Base-by-base conservation (phyloP, 2,888 invertebrate genomes). In the Prostheceraeus crozeri region DNA sequence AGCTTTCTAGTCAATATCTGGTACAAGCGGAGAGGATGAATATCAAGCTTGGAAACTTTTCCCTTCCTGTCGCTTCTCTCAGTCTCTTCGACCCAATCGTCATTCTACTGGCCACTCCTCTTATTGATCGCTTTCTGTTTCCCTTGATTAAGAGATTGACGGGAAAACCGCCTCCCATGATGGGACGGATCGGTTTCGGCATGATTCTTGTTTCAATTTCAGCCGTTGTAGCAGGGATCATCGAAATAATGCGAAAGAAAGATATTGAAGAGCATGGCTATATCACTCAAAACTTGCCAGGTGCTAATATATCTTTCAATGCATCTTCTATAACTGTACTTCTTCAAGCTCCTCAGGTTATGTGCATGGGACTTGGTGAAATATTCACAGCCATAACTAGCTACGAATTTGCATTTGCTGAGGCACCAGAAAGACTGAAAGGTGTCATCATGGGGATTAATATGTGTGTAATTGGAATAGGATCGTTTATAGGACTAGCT, bases 161-260 rank as follows among this genome's bases (percentile, higher is more conserved):
- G 11, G 63, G 60, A 14, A 67, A 65, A 16, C 6, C 30, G 6
- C 69, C 71, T 16, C 66, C 69, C 2, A 68, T 68, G 53, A 63
- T 73, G 10, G 70, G 71, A 56, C 66, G 71, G 63, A 72, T 73
- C 27, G 73, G 73, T 54, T 4, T n/a, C n/a, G n/a, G n/a, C n/a
- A n/a, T n/a, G n/a, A n/a, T n/a, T n/a, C n/a, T n/a, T n/a, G n/a
- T 65, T 71, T 36, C 71, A 71, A 11, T 62, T 2, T 67, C 70
- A 11, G 67, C 71, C 57, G 57, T 68, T 10, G 69, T 67, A 16
- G 69, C 70, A 11, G 72, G 69, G 1, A 59, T 69, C n/a, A 48
- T 73, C 21, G 72, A 72, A 63, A 70, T 72, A 25, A 60, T 63
- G 57, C 63, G 73, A 11, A 72, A 72, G 56, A 62, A 69, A 10